Evolutionary conservation across 35 echinoderm and acorn worm species (phyloP).

Genomic region (Acanthaster planci): DNA sequence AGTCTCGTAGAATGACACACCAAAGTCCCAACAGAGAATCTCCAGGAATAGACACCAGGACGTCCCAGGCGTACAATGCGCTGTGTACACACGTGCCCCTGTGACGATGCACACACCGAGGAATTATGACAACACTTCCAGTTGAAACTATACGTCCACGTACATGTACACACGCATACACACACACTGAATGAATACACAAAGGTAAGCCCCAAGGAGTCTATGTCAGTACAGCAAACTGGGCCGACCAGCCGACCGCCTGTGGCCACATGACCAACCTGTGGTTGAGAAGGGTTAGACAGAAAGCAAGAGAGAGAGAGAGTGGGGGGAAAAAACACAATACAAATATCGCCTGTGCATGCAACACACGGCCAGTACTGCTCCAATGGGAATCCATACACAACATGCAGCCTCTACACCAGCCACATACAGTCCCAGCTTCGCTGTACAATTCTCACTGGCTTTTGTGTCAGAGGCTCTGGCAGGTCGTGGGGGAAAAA

Average conservation of each 20-base stretch:
- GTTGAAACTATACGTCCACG: constrained; percentile 6
- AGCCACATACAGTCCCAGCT: constrained; percentile 1
- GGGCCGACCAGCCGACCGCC: constrained; percentile 17
- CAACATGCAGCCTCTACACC: constrained; percentile 4
- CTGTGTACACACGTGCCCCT: not conserved
- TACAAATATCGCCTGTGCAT: constrained; percentile 12
- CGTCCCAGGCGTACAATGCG: not conserved
- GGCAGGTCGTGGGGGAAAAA: not conserved
- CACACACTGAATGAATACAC: constrained; percentile 18
- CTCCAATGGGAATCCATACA: not conserved
- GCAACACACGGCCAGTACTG: not conserved
- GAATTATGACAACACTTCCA: constrained; percentile 6
- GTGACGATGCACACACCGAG: constrained; percentile 14
- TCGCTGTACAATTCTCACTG: constrained; percentile 6
- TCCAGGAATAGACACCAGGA: not conserved
- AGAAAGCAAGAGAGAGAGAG: not conserved
- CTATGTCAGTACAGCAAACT: not conserved
- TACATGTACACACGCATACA: not conserved
- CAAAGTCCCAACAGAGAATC: constrained; percentile 9
- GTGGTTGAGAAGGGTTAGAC: not conserved
- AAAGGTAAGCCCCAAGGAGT: constrained; percentile 14
- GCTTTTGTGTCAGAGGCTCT: constrained; percentile 25
- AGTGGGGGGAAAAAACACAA: not conserved
- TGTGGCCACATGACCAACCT: constrained; percentile 10
- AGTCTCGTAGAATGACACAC: constrained; percentile 5